Percentiles rank a stretch among this genome's conserved stretches.
Evolutionary conservation across 2,113 vertebrate species (phyloP).

Genomic region (Riparia riparia): DNA sequence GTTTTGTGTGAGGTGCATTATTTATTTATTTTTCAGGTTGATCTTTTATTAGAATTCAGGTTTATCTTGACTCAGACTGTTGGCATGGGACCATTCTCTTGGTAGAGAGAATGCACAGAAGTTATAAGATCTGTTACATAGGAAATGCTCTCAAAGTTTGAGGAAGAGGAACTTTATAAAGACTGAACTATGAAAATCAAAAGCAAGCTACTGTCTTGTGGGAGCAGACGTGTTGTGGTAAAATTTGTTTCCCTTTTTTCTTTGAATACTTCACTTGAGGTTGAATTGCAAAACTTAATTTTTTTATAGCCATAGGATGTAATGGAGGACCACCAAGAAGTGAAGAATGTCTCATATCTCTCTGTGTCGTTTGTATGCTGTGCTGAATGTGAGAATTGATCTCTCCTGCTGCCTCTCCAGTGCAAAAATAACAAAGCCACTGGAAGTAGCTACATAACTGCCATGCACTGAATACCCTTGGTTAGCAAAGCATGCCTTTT

Average conservation of each 20-base stretch:
- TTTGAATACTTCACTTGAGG: neutral
- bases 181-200: neutral
- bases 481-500: neutral
- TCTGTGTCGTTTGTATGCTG: neutral
- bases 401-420: neutral
- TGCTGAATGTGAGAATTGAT: neutral
- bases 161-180: neutral
- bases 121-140: neutral
- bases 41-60: neutral
- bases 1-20: neutral
- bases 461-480: neutral
- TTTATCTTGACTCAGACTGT: neutral
- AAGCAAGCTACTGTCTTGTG: neutral
- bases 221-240: neutral
- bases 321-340: neutral
- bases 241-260: neutral
- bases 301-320: neutral
- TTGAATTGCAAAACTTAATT: neutral
- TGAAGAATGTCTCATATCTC: neutral
- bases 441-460: neutral
- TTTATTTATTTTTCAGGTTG: neutral
- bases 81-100: neutral
- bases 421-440: neutral
- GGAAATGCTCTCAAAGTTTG: neutral
- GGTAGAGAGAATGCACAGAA: neutral